phyloP scores from a whole-genome alignment of 2,113 vertebrate genomes.

The Sturnus vulgaris region DNA sequence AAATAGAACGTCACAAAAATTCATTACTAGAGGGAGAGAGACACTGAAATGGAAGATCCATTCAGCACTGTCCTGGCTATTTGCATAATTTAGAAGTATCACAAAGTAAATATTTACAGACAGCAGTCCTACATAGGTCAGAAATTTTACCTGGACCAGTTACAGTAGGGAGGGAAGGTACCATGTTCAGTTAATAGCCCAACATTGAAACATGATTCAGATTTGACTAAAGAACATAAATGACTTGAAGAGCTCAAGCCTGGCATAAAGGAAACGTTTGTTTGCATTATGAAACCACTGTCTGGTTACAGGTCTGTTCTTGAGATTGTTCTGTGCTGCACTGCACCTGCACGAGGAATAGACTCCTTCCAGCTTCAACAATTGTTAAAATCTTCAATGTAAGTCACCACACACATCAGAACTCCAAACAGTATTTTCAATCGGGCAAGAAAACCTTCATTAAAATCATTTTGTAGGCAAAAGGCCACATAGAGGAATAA shows the following conservation, averaged over 20 bases:
- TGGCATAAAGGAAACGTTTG: slow-evolving; percentile 42
- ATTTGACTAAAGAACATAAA: slow-evolving; percentile 39
- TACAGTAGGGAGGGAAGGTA: neutral
- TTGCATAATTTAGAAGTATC: slow-evolving; percentile 31
- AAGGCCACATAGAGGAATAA: neutral
- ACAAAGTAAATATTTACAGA: slow-evolving; percentile 35
- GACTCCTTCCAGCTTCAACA: neutral
- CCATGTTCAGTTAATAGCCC: neutral
- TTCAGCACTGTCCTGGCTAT: neutral
- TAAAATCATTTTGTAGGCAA: neutral
- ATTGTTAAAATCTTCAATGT: neutral
- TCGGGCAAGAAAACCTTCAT: neutral
- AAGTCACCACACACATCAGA: neutral
- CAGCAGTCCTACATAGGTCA: neutral
- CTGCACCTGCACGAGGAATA: neutral
- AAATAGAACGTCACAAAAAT: neutral
- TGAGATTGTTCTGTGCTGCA: neutral
- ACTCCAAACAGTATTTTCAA: neutral
- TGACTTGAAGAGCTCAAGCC: neutral
- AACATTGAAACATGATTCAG: neutral
- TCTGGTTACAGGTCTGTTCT: slow-evolving; percentile 25
- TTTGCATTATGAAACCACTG: slow-evolving; percentile 54
- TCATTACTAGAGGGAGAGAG: neutral
- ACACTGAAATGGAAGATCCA: neutral
- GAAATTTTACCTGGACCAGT: neutral